Base-by-base conservation (phyloP, 2,797 vertebrate genomes). In the Acrocephalus scirpaceus region DNA sequence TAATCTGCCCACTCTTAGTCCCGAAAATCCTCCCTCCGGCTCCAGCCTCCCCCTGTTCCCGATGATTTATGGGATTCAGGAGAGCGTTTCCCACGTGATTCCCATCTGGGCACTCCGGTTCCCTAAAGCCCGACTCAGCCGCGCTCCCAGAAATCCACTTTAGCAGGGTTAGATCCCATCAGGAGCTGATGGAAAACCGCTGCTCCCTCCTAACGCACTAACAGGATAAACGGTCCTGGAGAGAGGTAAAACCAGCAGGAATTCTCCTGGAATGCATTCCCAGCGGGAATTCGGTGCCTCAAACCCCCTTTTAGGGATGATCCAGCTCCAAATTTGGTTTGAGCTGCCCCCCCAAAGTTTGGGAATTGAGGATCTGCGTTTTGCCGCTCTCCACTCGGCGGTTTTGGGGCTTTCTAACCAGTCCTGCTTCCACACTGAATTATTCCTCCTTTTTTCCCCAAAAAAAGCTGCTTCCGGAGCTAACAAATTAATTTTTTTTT, bases 161-260 rank as follows among this genome's bases (percentile, higher is more conserved):
- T 40, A 70, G 78, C 56, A 12, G 54, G 66, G 72, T 71, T 70
- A 70, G 36, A 74, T 30, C 16, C 17, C 90, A 66, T 48, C 77
- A 38, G 45, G 62, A 42, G 53, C 90, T 75, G 92, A 80, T 20
- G 62, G 67, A 4, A 69, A 67, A 56, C 79, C 51, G 40, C 93
- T 42, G 72, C 40, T 3, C 75, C 75, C 72, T 88, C 81, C 75
- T 93, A 90, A 95, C 19, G 57, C 45, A 47, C 93, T 95, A 96
- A 96, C 30, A 8, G 72, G 77, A 44, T 45, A 74, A 93, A 54
- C 2, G 6, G 25, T 2, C 22, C 62, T 9, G 23, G 88, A 87
- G 94, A 93, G 88, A 77, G 84, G 89, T 51, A 93, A 96, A 96
- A 89, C 64, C 92, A 69, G 45, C 10, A 13, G 53, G 62, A 47